phyloP scores from a whole-genome alignment of 92 coral and sea anemone species.

The Parazoanthus atlanticus region DNA sequence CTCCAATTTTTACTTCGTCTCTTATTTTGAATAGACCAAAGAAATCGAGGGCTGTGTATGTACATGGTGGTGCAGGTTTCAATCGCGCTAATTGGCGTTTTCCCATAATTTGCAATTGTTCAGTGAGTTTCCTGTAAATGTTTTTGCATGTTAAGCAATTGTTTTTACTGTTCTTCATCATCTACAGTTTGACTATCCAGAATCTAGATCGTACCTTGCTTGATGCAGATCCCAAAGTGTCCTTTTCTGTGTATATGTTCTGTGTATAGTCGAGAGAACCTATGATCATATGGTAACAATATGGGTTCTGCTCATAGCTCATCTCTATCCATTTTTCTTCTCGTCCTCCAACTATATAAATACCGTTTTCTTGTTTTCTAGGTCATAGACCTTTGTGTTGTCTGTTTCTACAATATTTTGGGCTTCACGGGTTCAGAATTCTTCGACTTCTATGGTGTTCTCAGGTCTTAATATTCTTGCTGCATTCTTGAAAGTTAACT shows the following conservation, averaged over 20 bases:
- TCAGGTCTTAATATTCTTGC: constrained; percentile 17
- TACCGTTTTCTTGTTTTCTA: no score
- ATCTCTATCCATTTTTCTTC: constrained; percentile 25
- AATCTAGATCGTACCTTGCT: constrained; percentile 46
- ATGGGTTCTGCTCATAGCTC: constrained; percentile 43
- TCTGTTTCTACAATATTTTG: constrained; percentile 15
- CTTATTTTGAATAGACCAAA: constrained; percentile 61
- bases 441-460: constrained; percentile 35
- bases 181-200: constrained; percentile 37
- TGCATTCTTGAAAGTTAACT: constrained; percentile 42
- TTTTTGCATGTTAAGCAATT: constrained; percentile 56
- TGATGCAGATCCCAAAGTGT: not conserved
- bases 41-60: constrained; percentile 55
- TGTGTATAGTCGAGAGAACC: constrained; percentile 45
- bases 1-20: constrained; percentile 30
- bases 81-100: constrained; percentile 51
- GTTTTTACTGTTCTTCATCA: not conserved
- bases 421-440: constrained; percentile 47
- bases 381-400: no score
- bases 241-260: constrained; percentile 35
- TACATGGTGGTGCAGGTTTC: constrained; percentile 63
- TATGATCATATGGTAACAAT: constrained; percentile 35
- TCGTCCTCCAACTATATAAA: not conserved
- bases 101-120: constrained; percentile 61
- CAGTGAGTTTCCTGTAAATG: constrained; percentile 18